Evolutionary conservation across 2,113 vertebrate species (phyloP), one percentile per base, ranked within the genome.

Genomic region (Nycticebus coucang): DNA sequence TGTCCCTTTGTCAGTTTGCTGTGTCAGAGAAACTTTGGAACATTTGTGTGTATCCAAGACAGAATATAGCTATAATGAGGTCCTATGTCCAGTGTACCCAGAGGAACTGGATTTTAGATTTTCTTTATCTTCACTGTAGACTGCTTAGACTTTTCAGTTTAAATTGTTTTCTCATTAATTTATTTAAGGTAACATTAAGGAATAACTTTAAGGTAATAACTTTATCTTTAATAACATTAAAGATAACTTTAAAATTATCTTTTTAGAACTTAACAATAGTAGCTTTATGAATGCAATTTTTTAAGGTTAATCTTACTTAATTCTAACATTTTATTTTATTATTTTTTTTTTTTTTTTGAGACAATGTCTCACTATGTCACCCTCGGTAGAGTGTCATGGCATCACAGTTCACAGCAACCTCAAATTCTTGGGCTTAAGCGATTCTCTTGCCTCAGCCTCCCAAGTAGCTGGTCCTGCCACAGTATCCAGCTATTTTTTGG

Each of bases 321-420:
- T 81, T 95, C 57, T 89, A 55, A 53, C 35, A 89, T 72, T 86
- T 87, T 55, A 57, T 89, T 81, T 60, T 84, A 28, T 74, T 80
- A 45, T 95, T 88, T 9, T 50, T 10, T 9, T 9, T 50, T 10
- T 9, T 50, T 50, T 50, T 50, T 50, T 50, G 45, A 50, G 45
- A 50, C 45, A 50, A 6, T 5, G 45, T 50, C 45, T 50, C 10
- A 10, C 45, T 50, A 50, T 50, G 45, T 50, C 45, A 50, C 45
- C 45, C 45, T 50, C 8, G 45, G 45, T 50, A 50, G 45, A 50
- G 45, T 50, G 45, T 10, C 8, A 10, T 50, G 8, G 45, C 45
- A 50, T 50, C 45, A 50, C 45, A 50, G 45, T 10, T 50, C 45
- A 50, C 45, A 50, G 45, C 45, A 50, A 50, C 45, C 45, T 50